Evolutionary conservation across 2,888 invertebrate genomes (phyloP).

Genomic region (Chromoteleia sp.): DNA sequence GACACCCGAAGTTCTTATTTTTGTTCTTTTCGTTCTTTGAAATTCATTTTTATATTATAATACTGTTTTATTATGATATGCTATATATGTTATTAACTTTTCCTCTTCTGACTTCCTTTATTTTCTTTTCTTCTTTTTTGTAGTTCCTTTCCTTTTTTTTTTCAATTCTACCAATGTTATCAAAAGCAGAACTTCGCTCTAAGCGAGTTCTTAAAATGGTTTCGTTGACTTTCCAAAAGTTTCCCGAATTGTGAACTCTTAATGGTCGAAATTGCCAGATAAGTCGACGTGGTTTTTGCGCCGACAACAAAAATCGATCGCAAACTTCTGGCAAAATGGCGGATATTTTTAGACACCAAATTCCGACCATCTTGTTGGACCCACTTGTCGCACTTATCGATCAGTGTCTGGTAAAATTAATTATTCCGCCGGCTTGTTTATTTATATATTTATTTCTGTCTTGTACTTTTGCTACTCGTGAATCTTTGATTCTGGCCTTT

Average conservation of each 20-base stretch:
- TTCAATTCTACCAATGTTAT: background rate
- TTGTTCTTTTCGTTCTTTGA: too few relatives aligned
- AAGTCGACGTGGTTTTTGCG: background rate
- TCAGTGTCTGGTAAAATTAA: constrained; percentile 15
- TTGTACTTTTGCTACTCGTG: too few relatives aligned
- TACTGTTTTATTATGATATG: too few relatives aligned
- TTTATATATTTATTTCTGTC: background rate
- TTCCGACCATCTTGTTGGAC: background rate
- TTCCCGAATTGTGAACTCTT: background rate
- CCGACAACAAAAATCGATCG: constrained; percentile 5
- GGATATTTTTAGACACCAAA: constrained; percentile 19
- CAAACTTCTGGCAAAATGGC: constrained; percentile 1
- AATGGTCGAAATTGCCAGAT: background rate
- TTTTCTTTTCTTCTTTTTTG: background rate
- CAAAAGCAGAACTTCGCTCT: constrained; percentile 1
- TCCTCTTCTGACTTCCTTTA: background rate
- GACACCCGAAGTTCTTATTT: too few relatives aligned
- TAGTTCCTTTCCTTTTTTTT: background rate
- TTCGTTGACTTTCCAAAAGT: constrained; percentile 3
- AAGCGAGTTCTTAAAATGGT: background rate
- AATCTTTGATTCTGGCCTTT: too few relatives aligned
- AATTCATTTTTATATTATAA: too few relatives aligned
- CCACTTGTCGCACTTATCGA: constrained; percentile 17
- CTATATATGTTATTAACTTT: too few relatives aligned
- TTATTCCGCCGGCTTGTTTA: background rate